Base-by-base conservation (phyloP, 1,140 invertebrate species). In the Eurosta solidaginis region DNA sequence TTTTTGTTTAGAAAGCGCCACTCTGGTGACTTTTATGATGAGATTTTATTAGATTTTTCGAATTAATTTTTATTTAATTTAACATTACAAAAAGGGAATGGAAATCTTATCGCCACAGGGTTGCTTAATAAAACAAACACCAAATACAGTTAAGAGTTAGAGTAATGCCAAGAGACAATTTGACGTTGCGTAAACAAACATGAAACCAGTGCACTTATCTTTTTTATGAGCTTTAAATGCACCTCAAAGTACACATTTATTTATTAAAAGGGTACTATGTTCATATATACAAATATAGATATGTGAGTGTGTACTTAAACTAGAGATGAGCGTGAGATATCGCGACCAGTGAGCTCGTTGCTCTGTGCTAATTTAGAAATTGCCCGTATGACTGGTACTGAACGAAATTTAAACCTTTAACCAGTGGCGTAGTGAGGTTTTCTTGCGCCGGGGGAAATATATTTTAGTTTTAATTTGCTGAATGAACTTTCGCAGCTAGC, bases 141-240 rank as follows among this genome's bases (percentile, higher is more conserved):
- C 36, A 68, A 42, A 68, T 17, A 68, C 10, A 47, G 50, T 14
- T 14, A 3, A 12, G 27, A 54, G 50, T 36, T n/a, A 5, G 33
- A 10, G 3, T 17, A 17, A 68, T 68, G 36, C 14, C 29, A 20
- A 40, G 59, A 36, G 59, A 68, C 59, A 68, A 40, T 68, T 9
- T 68, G 59, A 68, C 59, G 59, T 40, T 17, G 20, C 27, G 33
- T 5, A 40, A 36, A 22, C 1, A 59, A 17, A 17, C 17, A 17
- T 25, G 10, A 54, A 17, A 49, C 49, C 49, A 52, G 2, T 9
- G 2, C 59, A 68, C 59, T 68, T 68, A 68, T 68, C 59, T 68
- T 42, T 68, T 68, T 68, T 68, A 68, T n/a, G 59, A 68, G 59
- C 59, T 68, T 68, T 68, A 68, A 68, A 68, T 68, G 59, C 59